Evolutionary conservation across 2,797 vertebrate genomes (phyloP), one percentile per base, ranked within the genome.

Genomic region (Danio albolineatus): DNA sequence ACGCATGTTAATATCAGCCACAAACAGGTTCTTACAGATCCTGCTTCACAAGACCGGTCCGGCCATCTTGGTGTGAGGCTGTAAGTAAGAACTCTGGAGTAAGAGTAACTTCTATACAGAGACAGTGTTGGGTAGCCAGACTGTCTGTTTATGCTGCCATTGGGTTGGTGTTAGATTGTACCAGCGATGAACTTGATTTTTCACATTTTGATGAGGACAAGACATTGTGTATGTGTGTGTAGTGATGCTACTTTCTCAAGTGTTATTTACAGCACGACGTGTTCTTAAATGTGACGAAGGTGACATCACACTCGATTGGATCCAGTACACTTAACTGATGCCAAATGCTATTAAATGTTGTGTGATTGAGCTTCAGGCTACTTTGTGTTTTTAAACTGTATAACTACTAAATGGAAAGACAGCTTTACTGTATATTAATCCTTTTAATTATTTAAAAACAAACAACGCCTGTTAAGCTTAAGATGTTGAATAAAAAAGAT

Each of bases 181-280:
- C 69, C 69, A 72, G 80, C n/a, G 36, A 51, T 51, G n/a, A 69
- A 57, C 38, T 19, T 76, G 36, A 76, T 70, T 82, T 28, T 46
- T 84, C 61, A 79, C 54, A 79, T 56, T 54, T 82, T 66, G 38
- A 71, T 65, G 44, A 72, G 41, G 53, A 28, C 51, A 51, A 70
- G 65, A 62, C 57, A 51, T 69, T 60, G 39, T 43, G 53, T 51
- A 43, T 67, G 54, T 51, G 28, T 62, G 39, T 44, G 54, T 21
- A 36, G 16, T 19, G 12, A 59, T 60, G 36, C 41, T 51, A 70
- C 41, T 70, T 71, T 71, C 17, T 71, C 66, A 78, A 44, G 65
- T 51, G 36, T 14, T 70, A 60, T 61, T 53, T 60, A 71, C 56
- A 61, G 66, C 19, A 43, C 10, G 1, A 49, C 66, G 56, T 60